Base-by-base conservation (phyloP, 1,140 invertebrate genomes). In the Calephelis virginiensis region DNA sequence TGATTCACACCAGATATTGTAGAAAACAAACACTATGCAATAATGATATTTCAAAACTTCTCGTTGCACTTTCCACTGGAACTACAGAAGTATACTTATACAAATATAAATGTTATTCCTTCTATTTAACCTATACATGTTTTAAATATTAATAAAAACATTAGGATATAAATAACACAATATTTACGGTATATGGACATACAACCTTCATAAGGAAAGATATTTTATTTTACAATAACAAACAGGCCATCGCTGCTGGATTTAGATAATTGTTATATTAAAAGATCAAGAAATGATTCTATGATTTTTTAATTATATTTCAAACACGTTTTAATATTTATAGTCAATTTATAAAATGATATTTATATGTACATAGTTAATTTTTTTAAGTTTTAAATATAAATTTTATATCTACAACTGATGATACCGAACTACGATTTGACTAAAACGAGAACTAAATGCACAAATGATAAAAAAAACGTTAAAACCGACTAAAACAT, bases 171-270 rank as follows among this genome's bases (percentile, higher is more conserved):
- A 86, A 89, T 83, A 89, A 89, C 76, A 85, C 78, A 87, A 86
- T 82, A 81, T 75, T 83, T 86, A 86, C 72, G 75, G 83, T 83
- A 89, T 71, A 68, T 85, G 83, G 84, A 86, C 83, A 83, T 88
- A 89, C 88, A 89, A 90, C 86, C 88, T 90, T 88, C 77, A 78
- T 85, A 88, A 89, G 85, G 82, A 86, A 78, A 82, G 83, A 80
- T 73, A 78, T 74, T 74, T 76, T 70, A 83, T 77, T 73, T 72
- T 80, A 82, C 66, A 80, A 70, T 72, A 77, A 64, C 49, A 53
- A 67, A 80, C 67, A 80, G 76, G 82, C 80, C 85, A 77, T 75
- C 70, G 67, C 65, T 50, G 70, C 68, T 75, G 50, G 69, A 67
- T 71, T 75, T 71, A 75, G 59, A 76, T 64, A 28, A 72, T 65